Conservation (phyloP, 2,888 invertebrate genomes). For the Tortricodes alternella region DNA sequence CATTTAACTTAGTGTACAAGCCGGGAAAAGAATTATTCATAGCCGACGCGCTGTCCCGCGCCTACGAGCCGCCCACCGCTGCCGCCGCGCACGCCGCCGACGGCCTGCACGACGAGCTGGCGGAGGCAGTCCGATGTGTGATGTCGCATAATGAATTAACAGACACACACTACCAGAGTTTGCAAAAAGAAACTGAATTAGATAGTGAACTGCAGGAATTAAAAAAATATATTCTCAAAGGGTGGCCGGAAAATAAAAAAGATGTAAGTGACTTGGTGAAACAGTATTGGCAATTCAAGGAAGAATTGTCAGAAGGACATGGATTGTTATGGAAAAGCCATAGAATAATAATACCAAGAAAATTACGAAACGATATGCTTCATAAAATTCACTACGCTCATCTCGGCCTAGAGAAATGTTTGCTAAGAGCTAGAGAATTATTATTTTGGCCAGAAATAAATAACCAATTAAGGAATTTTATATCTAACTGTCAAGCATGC, state of each 20-base stretch:
- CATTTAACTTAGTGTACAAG: constrained; percentile 34
- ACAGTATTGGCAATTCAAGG: constrained; percentile 21
- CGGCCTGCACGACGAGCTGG: neutral
- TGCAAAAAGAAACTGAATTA: constrained; percentile 25
- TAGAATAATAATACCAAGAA: constrained; percentile 33
- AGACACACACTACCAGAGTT: constrained; percentile 28
- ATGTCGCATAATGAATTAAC: constrained; percentile 14
- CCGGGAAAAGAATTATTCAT: constrained; percentile 36
- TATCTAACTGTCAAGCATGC: constrained; percentile 33
- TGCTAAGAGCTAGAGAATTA: constrained; percentile 32
- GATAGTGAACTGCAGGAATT: constrained; percentile 10
- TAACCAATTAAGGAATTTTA: constrained; percentile 30
- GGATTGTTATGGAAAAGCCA: constrained; percentile 33
- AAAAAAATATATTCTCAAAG: neutral
- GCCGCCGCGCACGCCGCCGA: neutral
- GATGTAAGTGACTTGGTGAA: neutral
- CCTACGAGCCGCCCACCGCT: neutral
- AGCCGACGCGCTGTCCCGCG: constrained; percentile 36
- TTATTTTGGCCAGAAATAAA: constrained; percentile 37
- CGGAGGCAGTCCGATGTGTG: constrained; percentile 27
- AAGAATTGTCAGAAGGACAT: constrained; percentile 26
- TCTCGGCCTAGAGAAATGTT: constrained; percentile 34
- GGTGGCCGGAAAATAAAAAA: neutral
- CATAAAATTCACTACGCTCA: constrained; percentile 35
- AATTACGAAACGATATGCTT: constrained; percentile 32